Evolutionary conservation across 2,888 invertebrate genomes (phyloP).

Genomic region (Dromius quadrimaculatus): DNA sequence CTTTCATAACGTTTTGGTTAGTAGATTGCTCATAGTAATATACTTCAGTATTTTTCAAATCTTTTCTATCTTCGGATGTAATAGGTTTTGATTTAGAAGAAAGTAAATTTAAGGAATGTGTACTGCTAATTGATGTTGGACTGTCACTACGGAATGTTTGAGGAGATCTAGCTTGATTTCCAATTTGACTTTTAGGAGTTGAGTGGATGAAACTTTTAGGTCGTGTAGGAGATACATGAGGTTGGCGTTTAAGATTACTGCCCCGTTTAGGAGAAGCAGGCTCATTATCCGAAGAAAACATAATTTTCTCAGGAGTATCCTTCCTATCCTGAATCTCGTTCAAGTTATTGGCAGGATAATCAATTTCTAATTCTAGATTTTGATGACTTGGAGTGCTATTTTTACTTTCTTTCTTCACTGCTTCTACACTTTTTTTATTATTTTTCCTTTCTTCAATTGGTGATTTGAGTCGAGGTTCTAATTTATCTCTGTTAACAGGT

Average conservation of each 20-base stretch:
- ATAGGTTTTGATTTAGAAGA: constrained; percentile 36
- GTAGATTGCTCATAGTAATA: constrained; percentile 44
- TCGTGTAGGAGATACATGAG: constrained; percentile 48
- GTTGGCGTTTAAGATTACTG: constrained; percentile 47
- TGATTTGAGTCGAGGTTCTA: constrained; percentile 63
- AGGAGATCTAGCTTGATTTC: constrained; percentile 27
- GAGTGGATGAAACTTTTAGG: constrained; percentile 47
- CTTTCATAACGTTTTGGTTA: constrained; percentile 25
- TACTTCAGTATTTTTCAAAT: constrained; percentile 48
- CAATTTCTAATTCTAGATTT: constrained; percentile 59
- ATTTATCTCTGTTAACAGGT: constrained; percentile 63
- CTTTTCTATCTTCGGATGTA: constrained; percentile 32
- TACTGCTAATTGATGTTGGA: constrained; percentile 41
- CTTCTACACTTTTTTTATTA: constrained; percentile 49
- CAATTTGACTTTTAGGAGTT: constrained; percentile 19
- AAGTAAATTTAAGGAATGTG: constrained; percentile 34
- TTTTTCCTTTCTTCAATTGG: constrained; percentile 60
- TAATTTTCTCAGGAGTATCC: constrained; percentile 45
- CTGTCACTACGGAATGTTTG: constrained; percentile 35
- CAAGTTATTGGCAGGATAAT: constrained; percentile 59
- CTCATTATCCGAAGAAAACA: constrained; percentile 42
- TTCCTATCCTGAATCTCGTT: constrained; percentile 49
- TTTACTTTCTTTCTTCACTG: constrained; percentile 27
- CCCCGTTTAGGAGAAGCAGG: constrained; percentile 37
- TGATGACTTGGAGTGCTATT: constrained; percentile 58